Evolutionary conservation across 2,113 vertebrate species (phyloP), one percentile per base, ranked within the genome.

Genomic region (Tragelaphus strepsiceros): DNA sequence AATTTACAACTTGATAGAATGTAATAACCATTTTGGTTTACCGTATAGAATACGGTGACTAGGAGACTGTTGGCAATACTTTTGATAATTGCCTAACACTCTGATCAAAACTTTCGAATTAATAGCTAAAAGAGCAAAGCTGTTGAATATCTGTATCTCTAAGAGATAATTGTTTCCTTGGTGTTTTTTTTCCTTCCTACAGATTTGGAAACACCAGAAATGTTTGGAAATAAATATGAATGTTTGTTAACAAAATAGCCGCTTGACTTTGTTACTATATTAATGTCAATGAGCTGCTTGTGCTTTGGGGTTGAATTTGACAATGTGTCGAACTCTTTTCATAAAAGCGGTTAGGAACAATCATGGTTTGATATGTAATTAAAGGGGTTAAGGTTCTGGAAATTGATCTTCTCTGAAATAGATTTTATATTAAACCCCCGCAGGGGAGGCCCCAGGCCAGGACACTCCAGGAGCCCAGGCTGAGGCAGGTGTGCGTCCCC

Each of bases 391-490:
- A n/a, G 7, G 15, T 17, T 7, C 62, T n/a, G 30, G 62, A n/a
- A 16, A n/a, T 17, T 64, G 9, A 64, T n/a, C 15, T 64, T 64
- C 30, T n/a, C 62, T 64, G 30, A 64, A 64, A n/a, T n/a, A n/a
- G 15, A n/a, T 64, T 32, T 17, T 64, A 64, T 32, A 32, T 32
- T 16, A 62, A 30, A 3, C 6, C 28, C 61, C 30, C 0, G 0
- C 28, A 62, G 30, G 14, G 61, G 4, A 62, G 3, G 61, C 14
- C 14, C 28, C 6, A 32, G 61, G 6, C 14, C 61, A 32, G 6
- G 3, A 62, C 6, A 4, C 0, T 0, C 14, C 28, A 0, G 0
- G 61, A 62, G 14, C 28, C 30, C 61, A 32, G 14, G 30, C 61
- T 16, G 14, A 32, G 28, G 61, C 28, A 15, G 28, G 28, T 32